These are phyloP conservation scores for Symphodus melops DNA, from an alignment of 2,113 vertebrate genomes.

Conservation along the genomic window DNA sequence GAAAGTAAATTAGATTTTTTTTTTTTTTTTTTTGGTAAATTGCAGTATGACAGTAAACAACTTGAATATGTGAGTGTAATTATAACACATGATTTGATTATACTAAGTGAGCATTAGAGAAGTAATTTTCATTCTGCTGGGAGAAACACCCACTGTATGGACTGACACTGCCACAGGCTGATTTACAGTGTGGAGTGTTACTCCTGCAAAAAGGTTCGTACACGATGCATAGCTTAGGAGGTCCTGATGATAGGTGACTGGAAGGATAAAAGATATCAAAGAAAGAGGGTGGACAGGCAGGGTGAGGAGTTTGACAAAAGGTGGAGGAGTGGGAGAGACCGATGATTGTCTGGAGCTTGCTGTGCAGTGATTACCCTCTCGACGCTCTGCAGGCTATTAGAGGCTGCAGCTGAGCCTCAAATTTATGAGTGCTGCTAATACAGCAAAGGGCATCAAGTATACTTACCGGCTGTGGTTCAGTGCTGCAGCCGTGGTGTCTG, in stretches of 20 bases:
- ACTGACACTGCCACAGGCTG: background rate
- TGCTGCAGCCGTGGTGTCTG: background rate
- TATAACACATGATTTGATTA: background rate
- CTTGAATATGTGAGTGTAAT: background rate
- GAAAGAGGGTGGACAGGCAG: slow-evolving; percentile 11
- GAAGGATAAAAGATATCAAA: slow-evolving; percentile 11
- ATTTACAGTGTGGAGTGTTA: slow-evolving; percentile 25
- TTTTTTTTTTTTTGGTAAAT: background rate
- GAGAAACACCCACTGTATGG: background rate
- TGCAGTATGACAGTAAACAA: background rate
- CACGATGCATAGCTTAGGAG: slow-evolving; percentile 11
- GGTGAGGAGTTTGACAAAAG: slow-evolving; percentile 12
- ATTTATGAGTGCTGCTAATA: slow-evolving; percentile 59
- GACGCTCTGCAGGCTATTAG: slow-evolving; percentile 39
- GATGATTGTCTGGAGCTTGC: slow-evolving; percentile 25
- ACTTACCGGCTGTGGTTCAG: slow-evolving; percentile 19
- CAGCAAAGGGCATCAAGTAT: slow-evolving; percentile 46
- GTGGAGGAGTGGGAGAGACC: slow-evolving; percentile 18
- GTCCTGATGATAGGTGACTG: slow-evolving; percentile 12
- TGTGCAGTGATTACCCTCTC: slow-evolving; percentile 41
- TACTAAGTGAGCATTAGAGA: background rate
- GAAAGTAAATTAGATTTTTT: slow-evolving; percentile 13
- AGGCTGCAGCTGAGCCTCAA: slow-evolving; percentile 46
- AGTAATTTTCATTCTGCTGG: background rate
- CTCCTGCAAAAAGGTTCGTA: slow-evolving; percentile 12